phyloP scores from a whole-genome alignment of 2,113 vertebrate species.

The Stegostoma tigrinum region DNA sequence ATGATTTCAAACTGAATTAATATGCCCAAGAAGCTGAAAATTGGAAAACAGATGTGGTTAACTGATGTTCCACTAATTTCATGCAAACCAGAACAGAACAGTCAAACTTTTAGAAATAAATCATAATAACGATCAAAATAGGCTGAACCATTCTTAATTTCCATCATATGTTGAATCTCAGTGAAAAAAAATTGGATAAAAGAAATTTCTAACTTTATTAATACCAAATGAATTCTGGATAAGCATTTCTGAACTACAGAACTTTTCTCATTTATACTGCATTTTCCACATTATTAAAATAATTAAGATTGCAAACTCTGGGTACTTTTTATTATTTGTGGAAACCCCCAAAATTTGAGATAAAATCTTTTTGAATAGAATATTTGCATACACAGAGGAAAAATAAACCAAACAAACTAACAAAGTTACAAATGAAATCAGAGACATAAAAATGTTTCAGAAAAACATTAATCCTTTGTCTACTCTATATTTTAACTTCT shows the following conservation, averaged over 20 bases:
- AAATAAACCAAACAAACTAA: not conserved
- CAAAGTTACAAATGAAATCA: not conserved
- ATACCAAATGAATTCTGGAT: not conserved
- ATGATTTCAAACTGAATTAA: not conserved
- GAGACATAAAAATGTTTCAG: not conserved
- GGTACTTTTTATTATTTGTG: not conserved
- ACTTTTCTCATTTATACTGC: not conserved
- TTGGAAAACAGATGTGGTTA: constrained; percentile 5
- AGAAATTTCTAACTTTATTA: not conserved
- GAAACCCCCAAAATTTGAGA: not conserved
- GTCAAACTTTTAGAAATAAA: not conserved
- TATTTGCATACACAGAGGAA: not conserved
- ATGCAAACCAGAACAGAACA: not conserved
- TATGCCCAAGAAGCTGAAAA: not conserved
- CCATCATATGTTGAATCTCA: not conserved
- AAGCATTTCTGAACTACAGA: not conserved
- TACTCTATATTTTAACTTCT: not conserved
- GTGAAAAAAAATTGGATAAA: not conserved
- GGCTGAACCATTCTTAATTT: not conserved
- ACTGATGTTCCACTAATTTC: constrained; percentile 10
- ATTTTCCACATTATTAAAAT: not conserved
- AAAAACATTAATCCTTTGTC: not conserved
- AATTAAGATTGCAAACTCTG: not conserved
- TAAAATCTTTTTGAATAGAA: not conserved
- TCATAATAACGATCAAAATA: not conserved